Conservation (phyloP, 1,140 invertebrate species). For the Phymorhynchus buccinoides region DNA sequence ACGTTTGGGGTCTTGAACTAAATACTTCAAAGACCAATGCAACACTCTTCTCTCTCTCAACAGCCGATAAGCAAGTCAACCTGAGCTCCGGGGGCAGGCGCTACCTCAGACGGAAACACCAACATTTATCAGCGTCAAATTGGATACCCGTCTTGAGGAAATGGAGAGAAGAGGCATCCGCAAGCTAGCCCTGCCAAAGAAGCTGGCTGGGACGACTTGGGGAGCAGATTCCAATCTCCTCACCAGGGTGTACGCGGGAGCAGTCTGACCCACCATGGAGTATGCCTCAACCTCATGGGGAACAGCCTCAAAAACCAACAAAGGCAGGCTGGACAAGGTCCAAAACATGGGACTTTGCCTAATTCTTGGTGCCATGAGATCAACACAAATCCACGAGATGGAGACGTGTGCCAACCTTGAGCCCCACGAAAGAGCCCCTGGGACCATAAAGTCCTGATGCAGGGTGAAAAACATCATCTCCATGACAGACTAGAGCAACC, state of each 20-base stretch:
- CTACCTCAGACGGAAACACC: constrained; percentile 11
- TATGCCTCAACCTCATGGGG: constrained; percentile 38
- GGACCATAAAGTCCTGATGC: not conserved
- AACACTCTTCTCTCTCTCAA: constrained; percentile 40
- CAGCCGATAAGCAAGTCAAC: constrained; percentile 28
- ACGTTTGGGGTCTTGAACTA: constrained; percentile 31
- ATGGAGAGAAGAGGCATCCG: constrained; percentile 23
- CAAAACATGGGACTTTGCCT: constrained; percentile 35
- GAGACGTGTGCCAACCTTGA: not conserved
- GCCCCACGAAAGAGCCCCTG: not conserved
- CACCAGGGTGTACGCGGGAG: constrained; percentile 19
- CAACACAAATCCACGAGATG: not conserved
- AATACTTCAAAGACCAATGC: constrained; percentile 29
- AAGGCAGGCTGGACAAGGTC: constrained; percentile 32
- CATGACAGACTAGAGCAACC: constrained; percentile 22
- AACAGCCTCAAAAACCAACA: constrained; percentile 37
- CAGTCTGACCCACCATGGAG: constrained; percentile 31
- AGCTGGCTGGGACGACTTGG: constrained; percentile 39
- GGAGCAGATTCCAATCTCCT: constrained; percentile 24
- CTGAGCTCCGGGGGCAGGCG: constrained; percentile 8
- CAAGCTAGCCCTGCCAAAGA: constrained; percentile 26
- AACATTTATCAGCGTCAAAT: constrained; percentile 39
- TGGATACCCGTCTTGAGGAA: constrained; percentile 22
- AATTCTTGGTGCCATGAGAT: constrained; percentile 29
- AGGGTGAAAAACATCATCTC: constrained; percentile 27